Percentiles rank a stretch among this genome's conserved stretches.
phyloP scores from a whole-genome alignment of 1,140 invertebrate species.

The Caenorhabditis elegans region DNA sequence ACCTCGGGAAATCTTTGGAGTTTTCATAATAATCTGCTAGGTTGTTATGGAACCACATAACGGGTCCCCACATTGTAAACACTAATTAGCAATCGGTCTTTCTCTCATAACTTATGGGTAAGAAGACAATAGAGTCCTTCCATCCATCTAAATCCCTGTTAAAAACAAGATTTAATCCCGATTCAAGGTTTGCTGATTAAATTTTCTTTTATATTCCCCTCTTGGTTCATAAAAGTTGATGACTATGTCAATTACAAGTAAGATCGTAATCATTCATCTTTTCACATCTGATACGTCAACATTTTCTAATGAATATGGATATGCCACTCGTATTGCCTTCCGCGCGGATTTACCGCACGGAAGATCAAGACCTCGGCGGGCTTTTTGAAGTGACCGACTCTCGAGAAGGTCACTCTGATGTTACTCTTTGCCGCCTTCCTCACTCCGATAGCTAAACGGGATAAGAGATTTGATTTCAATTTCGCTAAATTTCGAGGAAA shows the following conservation, averaged over 20 bases:
- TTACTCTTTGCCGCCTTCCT: not conserved
- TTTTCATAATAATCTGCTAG: not conserved
- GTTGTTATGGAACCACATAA: not conserved
- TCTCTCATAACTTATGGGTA: not conserved
- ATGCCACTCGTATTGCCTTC: not conserved
- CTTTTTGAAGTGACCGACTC: conserved; percentile 21
- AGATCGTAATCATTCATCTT: not conserved
- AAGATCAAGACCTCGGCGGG: not conserved
- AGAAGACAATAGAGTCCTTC: not conserved
- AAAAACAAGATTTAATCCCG: conserved; percentile 10
- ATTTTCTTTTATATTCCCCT: not conserved
- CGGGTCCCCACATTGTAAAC: not conserved
- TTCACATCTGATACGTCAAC: conserved; percentile 10
- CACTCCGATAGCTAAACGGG: conserved; percentile 1
- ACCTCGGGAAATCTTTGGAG: too few species aligned
- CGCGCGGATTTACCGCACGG: conserved; percentile 27
- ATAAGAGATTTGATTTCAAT: conserved; percentile 26
- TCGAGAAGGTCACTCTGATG: conserved; percentile 25
- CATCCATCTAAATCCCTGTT: not conserved
- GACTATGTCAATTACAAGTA: not conserved
- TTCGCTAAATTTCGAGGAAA: conserved; percentile 5
- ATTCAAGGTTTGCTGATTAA: conserved; percentile 17
- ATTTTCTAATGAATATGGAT: conserved; percentile 21
- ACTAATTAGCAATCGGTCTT: not conserved
- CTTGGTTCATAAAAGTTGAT: not conserved